Evolutionary conservation across 2,888 invertebrate genomes (phyloP), one percentile per base, ranked within the genome.

Genomic region (Caenorhabditis wallacei): DNA sequence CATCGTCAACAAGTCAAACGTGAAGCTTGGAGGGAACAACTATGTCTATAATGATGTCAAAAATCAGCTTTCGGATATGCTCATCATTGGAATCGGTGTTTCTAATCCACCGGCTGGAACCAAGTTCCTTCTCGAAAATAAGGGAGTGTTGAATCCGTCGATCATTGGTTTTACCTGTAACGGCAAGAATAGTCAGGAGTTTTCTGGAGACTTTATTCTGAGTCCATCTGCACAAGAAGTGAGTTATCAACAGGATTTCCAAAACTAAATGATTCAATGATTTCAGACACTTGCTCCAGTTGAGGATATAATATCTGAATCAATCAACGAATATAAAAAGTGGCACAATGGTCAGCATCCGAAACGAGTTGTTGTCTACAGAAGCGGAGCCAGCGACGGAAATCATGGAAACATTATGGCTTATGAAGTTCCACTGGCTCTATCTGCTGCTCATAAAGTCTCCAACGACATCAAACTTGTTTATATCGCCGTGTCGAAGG

Each of bases 21-120:
- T 84, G 24, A 88, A 89, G 61, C 72, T 88, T 13, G 89, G 89
- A 37, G 89, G 89, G 13, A 46, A 72, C 11, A 89, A 89, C 66
- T 88, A 87, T 63, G 24, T 51, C 10, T 61, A 18, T 18, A 3
- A 2, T 8, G 46, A 48, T 18, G n/a, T 4, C 18, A 18, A 48
- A 48, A 48, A 48, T 3, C 3, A 48, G n/a, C 46, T 48, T 53
- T 53, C 16, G 16, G 48, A 10, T 16, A 24, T 24, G 22, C 64
- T 81, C 11, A 30, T 71, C 22, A 61, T 63, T 35, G 80, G 68
- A 11, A 26, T 75, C 22, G 71, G 76, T 3, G 8, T 61, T 13
- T 78, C 82, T 2, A 13, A n/a, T 2, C 57, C 70, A 20, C 57
- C 75, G 35, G 24, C 66, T n/a, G 66, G 66, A 13, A 51, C 57